phyloP scores from a whole-genome alignment of 1,140 invertebrate genomes.

The Mizuhopecten yessoensis region DNA sequence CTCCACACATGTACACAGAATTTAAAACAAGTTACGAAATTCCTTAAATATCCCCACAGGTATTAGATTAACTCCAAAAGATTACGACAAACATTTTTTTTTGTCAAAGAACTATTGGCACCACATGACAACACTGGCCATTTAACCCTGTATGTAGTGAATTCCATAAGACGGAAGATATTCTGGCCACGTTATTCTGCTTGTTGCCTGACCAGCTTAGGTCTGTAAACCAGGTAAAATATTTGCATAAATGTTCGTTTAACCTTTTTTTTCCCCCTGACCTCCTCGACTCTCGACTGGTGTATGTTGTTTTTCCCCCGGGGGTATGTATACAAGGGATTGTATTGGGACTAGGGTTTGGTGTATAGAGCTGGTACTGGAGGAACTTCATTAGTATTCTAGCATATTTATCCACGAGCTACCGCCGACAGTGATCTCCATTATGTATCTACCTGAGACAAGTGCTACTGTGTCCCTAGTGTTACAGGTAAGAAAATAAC shows the following conservation, averaged over 20 bases:
- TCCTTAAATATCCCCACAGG: background rate
- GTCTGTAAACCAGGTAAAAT: slow-evolving; percentile 23
- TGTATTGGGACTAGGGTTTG: background rate
- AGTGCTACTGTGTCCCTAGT: background rate
- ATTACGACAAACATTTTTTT: background rate
- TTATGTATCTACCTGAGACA: background rate
- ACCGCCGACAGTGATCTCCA: background rate
- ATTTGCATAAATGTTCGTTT: slow-evolving; percentile 39
- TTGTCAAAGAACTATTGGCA: background rate
- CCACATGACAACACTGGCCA: background rate
- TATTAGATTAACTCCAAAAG: background rate
- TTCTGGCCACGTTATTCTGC: background rate
- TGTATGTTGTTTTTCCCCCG: slow-evolving; percentile 25
- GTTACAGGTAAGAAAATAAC: too few species aligned
- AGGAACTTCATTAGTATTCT: slow-evolving; percentile 9
- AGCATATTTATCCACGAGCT: background rate
- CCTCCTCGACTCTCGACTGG: slow-evolving; percentile 36
- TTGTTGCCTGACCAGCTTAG: background rate
- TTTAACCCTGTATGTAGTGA: background rate
- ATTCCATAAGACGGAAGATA: background rate
- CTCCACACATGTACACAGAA: background rate
- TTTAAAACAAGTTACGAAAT: too few species aligned
- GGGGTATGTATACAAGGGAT: slow-evolving; percentile 38
- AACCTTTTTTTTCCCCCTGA: slow-evolving; percentile 24
- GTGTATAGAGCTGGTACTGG: background rate